A percentile compares a stretch with the other conserved stretches of the same genome.
phyloP scores from a whole-genome alignment of 2,113 vertebrate species.

The Barnardius zonarius region DNA sequence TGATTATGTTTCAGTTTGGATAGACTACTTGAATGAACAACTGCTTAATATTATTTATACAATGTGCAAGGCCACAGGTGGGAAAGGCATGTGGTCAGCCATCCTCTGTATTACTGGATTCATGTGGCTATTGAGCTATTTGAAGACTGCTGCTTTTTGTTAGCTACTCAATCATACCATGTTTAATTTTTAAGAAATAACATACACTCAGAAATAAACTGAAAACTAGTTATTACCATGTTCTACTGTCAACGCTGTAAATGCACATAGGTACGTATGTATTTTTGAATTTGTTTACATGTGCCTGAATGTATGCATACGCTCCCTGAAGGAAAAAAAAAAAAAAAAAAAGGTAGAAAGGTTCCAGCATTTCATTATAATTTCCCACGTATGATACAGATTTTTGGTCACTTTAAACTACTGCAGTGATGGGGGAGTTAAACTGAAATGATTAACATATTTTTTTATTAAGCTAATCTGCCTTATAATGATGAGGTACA shows the following conservation, averaged over 20 bases:
- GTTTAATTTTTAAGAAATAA: conserved; percentile 25
- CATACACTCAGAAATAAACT: background rate
- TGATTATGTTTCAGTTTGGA: conserved; percentile 40
- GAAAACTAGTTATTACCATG: background rate
- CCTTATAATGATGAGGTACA: conserved; percentile 9
- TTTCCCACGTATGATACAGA: background rate
- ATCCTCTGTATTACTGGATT: background rate
- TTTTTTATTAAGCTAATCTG: conserved; percentile 45
- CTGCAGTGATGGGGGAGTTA: background rate
- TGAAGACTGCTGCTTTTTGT: conserved; percentile 12
- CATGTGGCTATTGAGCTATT: conserved; percentile 1
- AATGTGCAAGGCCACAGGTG: background rate
- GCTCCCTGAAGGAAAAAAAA: background rate
- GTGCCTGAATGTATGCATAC: background rate
- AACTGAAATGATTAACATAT: conserved; percentile 9
- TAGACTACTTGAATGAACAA: conserved; percentile 24
- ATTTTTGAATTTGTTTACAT: background rate
- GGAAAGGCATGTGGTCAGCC: background rate
- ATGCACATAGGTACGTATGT: background rate
- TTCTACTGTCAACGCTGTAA: background rate
- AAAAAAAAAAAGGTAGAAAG: background rate
- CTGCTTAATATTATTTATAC: background rate
- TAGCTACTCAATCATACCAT: background rate
- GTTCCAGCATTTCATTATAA: background rate
- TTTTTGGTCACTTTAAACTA: background rate